Percentiles rank a stretch among this genome's conserved stretches.
These are phyloP conservation scores for Rhinichthys osculus DNA, from an alignment of 2,797 vertebrate genomes.

Conservation along the genomic window DNA sequence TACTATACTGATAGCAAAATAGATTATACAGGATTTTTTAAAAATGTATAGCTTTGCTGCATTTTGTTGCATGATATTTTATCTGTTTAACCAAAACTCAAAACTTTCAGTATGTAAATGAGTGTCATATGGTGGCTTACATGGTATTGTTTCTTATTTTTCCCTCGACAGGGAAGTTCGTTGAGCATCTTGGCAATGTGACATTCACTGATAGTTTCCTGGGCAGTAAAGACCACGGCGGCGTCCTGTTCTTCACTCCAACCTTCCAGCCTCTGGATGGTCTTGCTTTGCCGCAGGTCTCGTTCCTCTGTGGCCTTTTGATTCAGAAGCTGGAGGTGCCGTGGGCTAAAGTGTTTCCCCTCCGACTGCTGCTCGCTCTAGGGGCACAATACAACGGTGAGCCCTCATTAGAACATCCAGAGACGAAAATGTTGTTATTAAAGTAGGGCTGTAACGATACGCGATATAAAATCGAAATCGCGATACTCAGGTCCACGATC, in stretches of 20 bases:
- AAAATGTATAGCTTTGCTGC: too few relatives aligned
- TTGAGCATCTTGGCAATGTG: slow-evolving; percentile 89
- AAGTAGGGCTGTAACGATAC: too few relatives aligned
- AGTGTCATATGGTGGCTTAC: not conserved
- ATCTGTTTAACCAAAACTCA: not conserved
- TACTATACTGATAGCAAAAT: not conserved
- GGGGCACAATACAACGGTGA: slow-evolving; percentile 87
- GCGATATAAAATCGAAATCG: too few relatives aligned
- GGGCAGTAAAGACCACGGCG: slow-evolving; percentile 89
- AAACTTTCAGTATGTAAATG: not conserved
- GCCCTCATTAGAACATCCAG: not conserved
- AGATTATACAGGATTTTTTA: not conserved
- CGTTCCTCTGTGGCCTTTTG: slow-evolving; percentile 90
- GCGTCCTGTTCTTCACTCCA: slow-evolving; percentile 90
- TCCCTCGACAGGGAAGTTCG: slow-evolving; percentile 82
- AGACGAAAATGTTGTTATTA: not conserved
- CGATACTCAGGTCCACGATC: too few relatives aligned
- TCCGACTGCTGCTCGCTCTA: slow-evolving; percentile 89
- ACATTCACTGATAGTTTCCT: slow-evolving; percentile 91
- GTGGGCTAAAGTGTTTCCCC: slow-evolving; percentile 96
- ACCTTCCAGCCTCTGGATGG: slow-evolving; percentile 86
- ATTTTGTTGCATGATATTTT: too few relatives aligned
- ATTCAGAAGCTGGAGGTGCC: slow-evolving; percentile 94
- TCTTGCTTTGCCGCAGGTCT: slow-evolving; percentile 80
- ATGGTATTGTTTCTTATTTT: slow-evolving; percentile 23